Evolutionary conservation across 2,797 vertebrate genomes (phyloP).

Genomic region (Iguana delicatissima): DNA sequence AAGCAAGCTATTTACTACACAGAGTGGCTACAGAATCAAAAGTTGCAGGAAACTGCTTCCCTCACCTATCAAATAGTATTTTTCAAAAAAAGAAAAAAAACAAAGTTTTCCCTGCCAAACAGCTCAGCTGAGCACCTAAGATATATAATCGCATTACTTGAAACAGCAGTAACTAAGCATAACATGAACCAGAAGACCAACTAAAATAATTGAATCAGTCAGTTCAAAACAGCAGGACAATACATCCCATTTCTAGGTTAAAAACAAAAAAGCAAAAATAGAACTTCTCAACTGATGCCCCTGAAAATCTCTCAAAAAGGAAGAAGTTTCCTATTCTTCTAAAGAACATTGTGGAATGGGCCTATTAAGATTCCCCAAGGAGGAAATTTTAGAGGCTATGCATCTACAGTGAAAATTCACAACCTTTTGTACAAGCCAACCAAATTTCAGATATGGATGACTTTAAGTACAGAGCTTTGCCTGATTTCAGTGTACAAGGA

Average conservation of each 20-base stretch:
- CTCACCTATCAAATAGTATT: background rate
- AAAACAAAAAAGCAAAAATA: background rate
- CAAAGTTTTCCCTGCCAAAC: background rate
- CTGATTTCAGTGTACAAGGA: background rate
- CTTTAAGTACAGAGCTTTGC: background rate
- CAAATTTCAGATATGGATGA: background rate
- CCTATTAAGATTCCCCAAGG: background rate
- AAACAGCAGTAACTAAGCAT: background rate
- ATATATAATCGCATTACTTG: background rate
- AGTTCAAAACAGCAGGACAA: background rate
- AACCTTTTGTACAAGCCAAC: background rate
- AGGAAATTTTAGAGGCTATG: background rate
- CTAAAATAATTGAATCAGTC: background rate
- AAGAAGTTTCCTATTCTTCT: too few species aligned
- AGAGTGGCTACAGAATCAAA: background rate
- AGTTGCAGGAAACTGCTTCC: background rate
- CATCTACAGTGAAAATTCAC: background rate
- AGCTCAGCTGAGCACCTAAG: background rate
- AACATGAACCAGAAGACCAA: background rate
- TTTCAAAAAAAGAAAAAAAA: background rate
- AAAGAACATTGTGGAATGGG: background rate
- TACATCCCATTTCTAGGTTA: background rate
- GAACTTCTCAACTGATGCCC: background rate
- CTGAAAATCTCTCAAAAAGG: background rate
- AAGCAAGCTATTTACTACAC: constrained; percentile 50